A percentile compares a stretch with the other conserved stretches of the same genome.
phyloP scores from a whole-genome alignment of 2,888 invertebrate genomes.

The Venusia cambrica region DNA sequence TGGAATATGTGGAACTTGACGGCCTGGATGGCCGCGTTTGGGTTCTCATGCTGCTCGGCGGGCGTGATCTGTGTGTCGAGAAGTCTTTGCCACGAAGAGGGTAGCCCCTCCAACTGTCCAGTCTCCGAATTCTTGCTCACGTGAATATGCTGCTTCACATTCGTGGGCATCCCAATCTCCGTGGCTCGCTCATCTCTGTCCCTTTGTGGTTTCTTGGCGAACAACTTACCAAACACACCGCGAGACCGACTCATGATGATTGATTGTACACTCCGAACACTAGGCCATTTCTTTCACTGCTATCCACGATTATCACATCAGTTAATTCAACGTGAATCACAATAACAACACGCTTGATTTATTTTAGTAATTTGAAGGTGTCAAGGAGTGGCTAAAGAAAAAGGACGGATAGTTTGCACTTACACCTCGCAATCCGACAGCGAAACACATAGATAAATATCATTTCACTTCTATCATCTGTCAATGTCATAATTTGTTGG shows the following conservation, averaged over 20 bases:
- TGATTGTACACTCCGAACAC: constrained; percentile 40
- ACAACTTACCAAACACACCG: constrained; percentile 74
- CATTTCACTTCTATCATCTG: constrained; percentile 48
- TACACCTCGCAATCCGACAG: constrained; percentile 48
- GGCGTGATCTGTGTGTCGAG: constrained; percentile 91
- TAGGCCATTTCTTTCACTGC: constrained; percentile 62
- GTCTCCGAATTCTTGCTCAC: constrained; percentile 91
- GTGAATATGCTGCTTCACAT: constrained; percentile 92
- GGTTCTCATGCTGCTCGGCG: constrained; percentile 94
- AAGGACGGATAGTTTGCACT: constrained; percentile 59
- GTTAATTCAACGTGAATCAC: constrained; percentile 55
- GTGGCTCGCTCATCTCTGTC: constrained; percentile 78
- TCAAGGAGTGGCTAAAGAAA: constrained; percentile 76
- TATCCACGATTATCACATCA: constrained; percentile 44
- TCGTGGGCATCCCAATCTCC: constrained; percentile 91
- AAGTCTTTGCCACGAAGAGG: constrained; percentile 89
- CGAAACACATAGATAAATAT: too few species aligned
- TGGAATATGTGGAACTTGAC: constrained; percentile 94
- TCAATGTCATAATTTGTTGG: constrained; percentile 38
- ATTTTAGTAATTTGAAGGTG: constrained; percentile 43
- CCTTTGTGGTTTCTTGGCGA: constrained; percentile 65
- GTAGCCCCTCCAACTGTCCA: constrained; percentile 92
- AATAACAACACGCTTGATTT: constrained; percentile 41
- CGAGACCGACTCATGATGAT: constrained; percentile 75
- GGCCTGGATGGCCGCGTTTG: constrained; percentile 93